Percentiles rank a stretch among this genome's conserved stretches.
phyloP scores from a whole-genome alignment of 1,140 invertebrate species.

The Lepidurus couesii region DNA sequence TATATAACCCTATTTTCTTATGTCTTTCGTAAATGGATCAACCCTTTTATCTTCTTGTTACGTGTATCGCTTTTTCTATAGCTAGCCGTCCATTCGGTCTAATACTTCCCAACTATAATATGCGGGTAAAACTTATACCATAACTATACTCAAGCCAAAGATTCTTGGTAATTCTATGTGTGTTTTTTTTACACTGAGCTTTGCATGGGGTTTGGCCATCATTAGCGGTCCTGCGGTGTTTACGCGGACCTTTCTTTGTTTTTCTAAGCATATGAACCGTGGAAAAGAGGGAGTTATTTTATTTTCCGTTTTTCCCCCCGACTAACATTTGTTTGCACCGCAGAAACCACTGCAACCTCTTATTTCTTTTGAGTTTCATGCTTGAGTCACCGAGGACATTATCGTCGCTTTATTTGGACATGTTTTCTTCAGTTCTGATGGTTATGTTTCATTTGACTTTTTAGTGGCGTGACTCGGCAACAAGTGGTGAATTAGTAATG shows the following conservation, averaged over 20 bases:
- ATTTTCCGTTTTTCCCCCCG: background rate
- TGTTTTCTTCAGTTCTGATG: background rate
- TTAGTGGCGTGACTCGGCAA: background rate
- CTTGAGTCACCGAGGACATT: background rate
- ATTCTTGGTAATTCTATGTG: background rate
- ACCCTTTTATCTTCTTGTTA: background rate
- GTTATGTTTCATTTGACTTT: background rate
- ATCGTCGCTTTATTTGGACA: background rate
- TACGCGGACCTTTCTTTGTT: background rate
- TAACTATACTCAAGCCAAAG: background rate
- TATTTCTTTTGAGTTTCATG: background rate
- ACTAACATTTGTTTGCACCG: conserved; percentile 19
- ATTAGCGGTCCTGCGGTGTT: background rate
- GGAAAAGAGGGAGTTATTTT: background rate
- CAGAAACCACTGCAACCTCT: background rate
- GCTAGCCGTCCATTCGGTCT: background rate
- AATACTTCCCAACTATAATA: background rate
- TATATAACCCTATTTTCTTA: background rate
- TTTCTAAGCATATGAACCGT: background rate
- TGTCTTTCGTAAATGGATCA: background rate
- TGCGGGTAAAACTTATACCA: background rate
- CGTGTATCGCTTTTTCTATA: conserved; percentile 7
- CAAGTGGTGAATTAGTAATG: background rate
- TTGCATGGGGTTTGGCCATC: background rate
- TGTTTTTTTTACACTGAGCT: background rate